Percentiles rank a stretch among this genome's conserved stretches.
Conservation (phyloP, 2,888 invertebrate genomes). For the Lucinisca nassula region DNA sequence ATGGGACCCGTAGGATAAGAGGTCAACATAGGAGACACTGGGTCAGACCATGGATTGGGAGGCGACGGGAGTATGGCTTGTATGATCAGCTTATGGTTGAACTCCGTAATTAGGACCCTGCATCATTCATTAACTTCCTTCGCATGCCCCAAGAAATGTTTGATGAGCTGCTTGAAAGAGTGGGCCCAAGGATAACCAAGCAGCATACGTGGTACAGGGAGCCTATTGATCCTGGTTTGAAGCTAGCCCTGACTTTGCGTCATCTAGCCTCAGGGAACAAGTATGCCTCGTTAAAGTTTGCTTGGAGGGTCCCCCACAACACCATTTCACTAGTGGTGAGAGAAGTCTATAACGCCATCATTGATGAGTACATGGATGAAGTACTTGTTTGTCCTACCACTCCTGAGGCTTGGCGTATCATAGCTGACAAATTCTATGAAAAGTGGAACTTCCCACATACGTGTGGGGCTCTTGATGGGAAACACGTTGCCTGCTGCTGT, state of each 20-base stretch:
- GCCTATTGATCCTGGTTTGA: not conserved
- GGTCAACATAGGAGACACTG: too few species aligned
- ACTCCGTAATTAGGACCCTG: conserved; percentile 57
- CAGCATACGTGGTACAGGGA: not conserved
- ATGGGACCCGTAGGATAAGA: too few species aligned
- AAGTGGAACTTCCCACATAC: too few species aligned
- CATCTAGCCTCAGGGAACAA: too few species aligned
- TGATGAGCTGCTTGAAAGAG: conserved; percentile 62
- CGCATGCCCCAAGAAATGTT: conserved; percentile 70
- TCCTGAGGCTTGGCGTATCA: too few species aligned
- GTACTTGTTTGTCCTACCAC: not conserved
- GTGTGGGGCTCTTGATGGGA: too few species aligned
- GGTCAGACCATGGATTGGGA: conserved; percentile 62
- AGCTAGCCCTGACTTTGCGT: too few species aligned
- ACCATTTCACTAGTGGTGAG: not conserved
- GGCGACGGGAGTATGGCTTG: conserved; percentile 54
- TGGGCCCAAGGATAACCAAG: conserved; percentile 41
- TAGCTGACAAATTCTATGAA: too few species aligned
- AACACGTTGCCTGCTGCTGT: too few species aligned
- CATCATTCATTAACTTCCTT: conserved; percentile 69
- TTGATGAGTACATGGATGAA: not conserved
- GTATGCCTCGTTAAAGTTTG: too few species aligned
- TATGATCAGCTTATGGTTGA: conserved; percentile 54
- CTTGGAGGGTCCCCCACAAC: not conserved
- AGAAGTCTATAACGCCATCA: not conserved